These are phyloP conservation scores for Drosophila picticornis DNA, from an alignment of 2,888 invertebrate genomes.

Conservation along the genomic window DNA sequence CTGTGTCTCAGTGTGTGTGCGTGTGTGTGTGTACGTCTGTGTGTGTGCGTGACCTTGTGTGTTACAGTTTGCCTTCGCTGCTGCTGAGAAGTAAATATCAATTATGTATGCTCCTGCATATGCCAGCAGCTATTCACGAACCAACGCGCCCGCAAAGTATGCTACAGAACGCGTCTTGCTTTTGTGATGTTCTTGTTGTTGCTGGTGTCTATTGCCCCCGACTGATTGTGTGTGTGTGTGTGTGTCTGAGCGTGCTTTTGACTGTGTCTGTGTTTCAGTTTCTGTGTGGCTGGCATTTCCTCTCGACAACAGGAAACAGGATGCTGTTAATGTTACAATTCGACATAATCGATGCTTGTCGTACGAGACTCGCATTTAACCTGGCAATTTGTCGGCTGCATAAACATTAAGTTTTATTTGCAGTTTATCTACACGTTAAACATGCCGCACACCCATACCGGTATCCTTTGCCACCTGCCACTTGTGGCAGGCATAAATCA, in stretches of 20 bases:
- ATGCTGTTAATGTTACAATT: constrained; percentile 75
- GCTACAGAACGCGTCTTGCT: constrained; percentile 42
- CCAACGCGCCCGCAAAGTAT: constrained; percentile 74
- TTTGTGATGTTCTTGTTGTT: background rate
- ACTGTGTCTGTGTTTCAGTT: constrained; percentile 6
- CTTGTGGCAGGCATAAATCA: constrained; percentile 55
- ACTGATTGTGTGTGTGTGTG: constrained; percentile 13
- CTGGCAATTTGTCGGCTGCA: constrained; percentile 75
- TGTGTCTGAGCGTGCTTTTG: constrained; percentile 7
- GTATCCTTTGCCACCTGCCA: constrained; percentile 1
- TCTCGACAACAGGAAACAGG: constrained; percentile 73
- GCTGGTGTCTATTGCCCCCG: constrained; percentile 4
- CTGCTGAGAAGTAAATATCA: constrained; percentile 61
- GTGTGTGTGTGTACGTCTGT: background rate
- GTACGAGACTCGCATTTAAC: constrained; percentile 79
- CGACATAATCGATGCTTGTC: constrained; percentile 79
- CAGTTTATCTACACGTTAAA: constrained; percentile 57
- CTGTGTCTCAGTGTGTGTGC: constrained; percentile 8
- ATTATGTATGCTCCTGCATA: constrained; percentile 69
- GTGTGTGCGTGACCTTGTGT: constrained; percentile 11
- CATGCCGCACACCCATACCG: background rate
- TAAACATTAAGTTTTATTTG: constrained; percentile 75
- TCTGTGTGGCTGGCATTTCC: constrained; percentile 52
- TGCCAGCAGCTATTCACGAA: constrained; percentile 64
- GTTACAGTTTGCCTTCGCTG: constrained; percentile 27